These are phyloP conservation scores for Amphipyra berbera DNA, from an alignment of 2,888 invertebrate species.

Conservation along the genomic window DNA sequence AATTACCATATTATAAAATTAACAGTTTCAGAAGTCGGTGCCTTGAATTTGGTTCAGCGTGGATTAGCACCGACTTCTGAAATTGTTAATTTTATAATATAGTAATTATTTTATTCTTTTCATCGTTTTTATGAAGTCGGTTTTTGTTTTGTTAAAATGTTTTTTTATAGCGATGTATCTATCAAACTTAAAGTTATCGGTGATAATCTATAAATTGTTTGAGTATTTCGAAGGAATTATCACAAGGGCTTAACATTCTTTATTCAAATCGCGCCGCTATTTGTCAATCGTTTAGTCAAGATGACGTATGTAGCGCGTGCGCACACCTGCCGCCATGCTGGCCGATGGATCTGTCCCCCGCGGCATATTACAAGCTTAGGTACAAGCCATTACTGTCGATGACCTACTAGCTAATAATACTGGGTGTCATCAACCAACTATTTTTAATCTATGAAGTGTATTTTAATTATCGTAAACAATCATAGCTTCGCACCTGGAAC, in stretches of 20 bases:
- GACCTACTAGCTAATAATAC: conserved; percentile 56
- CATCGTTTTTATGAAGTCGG: too few relatives aligned
- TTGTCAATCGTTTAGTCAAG: conserved; percentile 46
- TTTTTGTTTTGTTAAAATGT: too few relatives aligned
- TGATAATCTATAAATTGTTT: conserved; percentile 22
- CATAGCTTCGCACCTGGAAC: conserved; percentile 23
- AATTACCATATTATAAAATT: too few relatives aligned
- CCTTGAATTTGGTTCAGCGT: too few relatives aligned
- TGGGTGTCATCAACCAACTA: conserved; percentile 54
- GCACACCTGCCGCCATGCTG: conserved; percentile 44
- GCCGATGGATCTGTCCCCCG: conserved; percentile 36
- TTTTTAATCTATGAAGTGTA: conserved; percentile 39
- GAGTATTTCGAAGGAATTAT: conserved; percentile 14
- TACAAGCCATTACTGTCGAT: conserved; percentile 46
- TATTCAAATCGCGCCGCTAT: conserved; percentile 26
- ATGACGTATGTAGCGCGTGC: conserved; percentile 34
- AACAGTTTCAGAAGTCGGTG: too few relatives aligned
- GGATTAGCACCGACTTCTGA: too few relatives aligned
- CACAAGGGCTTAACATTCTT: conserved; percentile 12
- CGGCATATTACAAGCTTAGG: conserved; percentile 48
- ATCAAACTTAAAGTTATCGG: not conserved
- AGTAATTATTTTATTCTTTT: too few relatives aligned
- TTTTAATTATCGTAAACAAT: conserved; percentile 19
- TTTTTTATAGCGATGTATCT: conserved; percentile 4
- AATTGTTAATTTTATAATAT: too few relatives aligned